Evolutionary conservation across 2,888 invertebrate genomes (phyloP), one percentile per base, ranked within the genome.

Genomic region (Noctua fimbriata): DNA sequence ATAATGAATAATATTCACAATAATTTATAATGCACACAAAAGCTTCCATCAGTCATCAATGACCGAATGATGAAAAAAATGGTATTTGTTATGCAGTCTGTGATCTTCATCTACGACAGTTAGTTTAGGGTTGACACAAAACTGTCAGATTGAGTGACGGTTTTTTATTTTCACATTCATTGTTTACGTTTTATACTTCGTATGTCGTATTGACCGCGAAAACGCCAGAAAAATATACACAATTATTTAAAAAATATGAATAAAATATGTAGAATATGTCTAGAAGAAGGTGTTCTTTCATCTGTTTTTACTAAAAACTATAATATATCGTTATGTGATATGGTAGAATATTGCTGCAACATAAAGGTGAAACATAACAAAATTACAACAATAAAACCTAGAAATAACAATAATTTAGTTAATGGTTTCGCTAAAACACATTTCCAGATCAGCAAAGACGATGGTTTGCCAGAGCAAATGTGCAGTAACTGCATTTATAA

Each of bases 401-500:
- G 9, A 52, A 52, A 52, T 52, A 12, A 12, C 3, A 58, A 14
- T n/a, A n/a, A n/a, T 58, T 58, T n/a, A 4, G n/a, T 1, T 58
- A n/a, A n/a, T 24, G 4, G 5, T 16, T 66, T 32, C 73, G 18
- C 12, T 71, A 21, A 18, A 67, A 41, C 36, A 36, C 21, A 91
- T 93, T 95, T 97, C 6, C 93, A 97, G 94, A 97, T 96, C 72
- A 93, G 92, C 67, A 94, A 95, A 93, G 95, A 96, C 82, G 97
- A 97, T 93, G 97, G 97, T 7, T 88, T 97, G 60, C 97, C 97
- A 1, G 96, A 97, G 52, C 97, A 97, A 79, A 97, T 97, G 88
- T 97, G 97, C 85, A 97, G 97, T 84, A 97, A 97, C 87, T 97
- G 97, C 88, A 96, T 97, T 14, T 97, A 97, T 83, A 97, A 97